Conservation (phyloP, 2,888 invertebrate genomes). For the Spicauda simplicius region DNA sequence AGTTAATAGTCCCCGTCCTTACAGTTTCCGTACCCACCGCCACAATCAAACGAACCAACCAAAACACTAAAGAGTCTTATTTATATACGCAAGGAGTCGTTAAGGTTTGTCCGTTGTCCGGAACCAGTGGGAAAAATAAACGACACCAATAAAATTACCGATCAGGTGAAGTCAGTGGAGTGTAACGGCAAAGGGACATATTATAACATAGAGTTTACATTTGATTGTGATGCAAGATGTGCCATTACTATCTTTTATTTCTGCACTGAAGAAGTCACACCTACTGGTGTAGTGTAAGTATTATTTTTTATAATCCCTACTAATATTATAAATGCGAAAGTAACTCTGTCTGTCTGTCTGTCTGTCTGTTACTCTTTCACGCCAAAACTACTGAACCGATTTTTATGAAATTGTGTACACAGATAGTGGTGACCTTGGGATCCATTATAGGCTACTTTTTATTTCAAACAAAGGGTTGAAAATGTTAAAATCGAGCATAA, state of each 20-base stretch:
- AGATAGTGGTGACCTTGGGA: too few species aligned
- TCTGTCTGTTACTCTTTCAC: too few species aligned
- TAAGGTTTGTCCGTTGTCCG: slow-evolving; percentile 93
- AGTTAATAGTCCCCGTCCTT: slow-evolving; percentile 48
- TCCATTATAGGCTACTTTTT: too few species aligned
- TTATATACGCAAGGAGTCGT: slow-evolving; percentile 98
- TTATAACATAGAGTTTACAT: slow-evolving; percentile 98
- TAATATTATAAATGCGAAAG: too few species aligned
- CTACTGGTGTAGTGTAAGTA: slow-evolving; percentile 93
- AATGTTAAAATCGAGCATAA: too few species aligned
- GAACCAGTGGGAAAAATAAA: slow-evolving; percentile 86
- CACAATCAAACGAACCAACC: slow-evolving; percentile 98
- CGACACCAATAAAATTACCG: slow-evolving; percentile 78
- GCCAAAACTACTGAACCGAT: too few species aligned
- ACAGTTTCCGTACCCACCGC: slow-evolving; percentile 98
- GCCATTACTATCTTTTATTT: slow-evolving; percentile 98
- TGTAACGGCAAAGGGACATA: slow-evolving; percentile 87
- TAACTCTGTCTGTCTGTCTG: too few species aligned
- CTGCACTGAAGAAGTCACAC: slow-evolving; percentile 95
- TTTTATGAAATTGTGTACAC: too few species aligned
- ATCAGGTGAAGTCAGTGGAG: slow-evolving; percentile 84
- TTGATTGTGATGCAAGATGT: slow-evolving; percentile 98
- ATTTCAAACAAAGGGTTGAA: too few species aligned
- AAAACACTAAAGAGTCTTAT: slow-evolving; percentile 98
- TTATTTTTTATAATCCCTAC: too few species aligned